Percentiles rank a stretch among this genome's conserved stretches.
Conservation (phyloP, 2,113 vertebrate species). For the Ramphastos sulfuratus region DNA sequence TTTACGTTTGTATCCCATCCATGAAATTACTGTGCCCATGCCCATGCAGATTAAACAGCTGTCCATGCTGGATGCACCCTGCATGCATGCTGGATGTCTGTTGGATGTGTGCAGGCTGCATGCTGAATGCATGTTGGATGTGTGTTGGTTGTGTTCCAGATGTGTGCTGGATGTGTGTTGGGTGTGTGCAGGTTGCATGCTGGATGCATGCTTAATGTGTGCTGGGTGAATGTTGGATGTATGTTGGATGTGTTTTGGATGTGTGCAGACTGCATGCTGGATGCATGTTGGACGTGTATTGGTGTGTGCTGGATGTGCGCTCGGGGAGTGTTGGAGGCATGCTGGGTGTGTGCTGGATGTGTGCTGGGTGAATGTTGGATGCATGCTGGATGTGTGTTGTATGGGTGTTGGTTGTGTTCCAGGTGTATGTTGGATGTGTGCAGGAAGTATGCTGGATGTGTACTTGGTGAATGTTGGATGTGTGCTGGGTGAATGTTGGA, state of each 20-base stretch:
- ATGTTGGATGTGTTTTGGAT: rapidly evolving
- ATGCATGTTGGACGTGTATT: neutral
- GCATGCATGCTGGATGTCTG: too few relatives aligned
- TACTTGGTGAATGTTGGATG: neutral
- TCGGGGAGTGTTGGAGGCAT: neutral
- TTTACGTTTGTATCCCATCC: rapidly evolving
- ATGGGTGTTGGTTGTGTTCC: rapidly evolving
- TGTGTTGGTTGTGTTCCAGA: neutral
- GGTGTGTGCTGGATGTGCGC: neutral
- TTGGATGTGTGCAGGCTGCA: rapidly evolving
- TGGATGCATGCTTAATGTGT: rapidly evolving
- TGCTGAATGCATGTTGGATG: neutral
- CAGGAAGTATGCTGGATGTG: neutral
- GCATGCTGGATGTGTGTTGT: too few relatives aligned
- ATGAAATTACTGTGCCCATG: rapidly evolving
- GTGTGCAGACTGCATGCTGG: neutral
- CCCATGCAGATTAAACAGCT: neutral
- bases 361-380: neutral
- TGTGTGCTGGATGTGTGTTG: neutral
- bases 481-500: neutral
- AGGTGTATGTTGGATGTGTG: neutral
- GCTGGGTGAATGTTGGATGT: neutral
- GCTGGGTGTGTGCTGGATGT: neutral
- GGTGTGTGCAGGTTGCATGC: rapidly evolving
- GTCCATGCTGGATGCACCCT: neutral